Conservation (phyloP, 2,888 invertebrate genomes). For the Glaucopsyche alexis region DNA sequence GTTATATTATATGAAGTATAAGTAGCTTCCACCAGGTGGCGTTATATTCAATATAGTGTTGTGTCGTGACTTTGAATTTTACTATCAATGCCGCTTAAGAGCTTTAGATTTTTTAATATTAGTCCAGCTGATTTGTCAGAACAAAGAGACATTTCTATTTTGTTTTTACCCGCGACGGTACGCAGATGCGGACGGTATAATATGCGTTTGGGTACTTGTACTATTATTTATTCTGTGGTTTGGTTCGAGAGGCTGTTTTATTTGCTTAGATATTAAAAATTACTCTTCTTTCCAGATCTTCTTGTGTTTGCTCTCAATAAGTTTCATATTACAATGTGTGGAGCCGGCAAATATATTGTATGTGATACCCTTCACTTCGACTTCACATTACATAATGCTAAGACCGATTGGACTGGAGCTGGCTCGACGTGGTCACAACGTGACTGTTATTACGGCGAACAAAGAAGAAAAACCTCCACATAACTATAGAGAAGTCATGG, state of each 20-base stretch:
- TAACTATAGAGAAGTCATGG: slow-evolving; percentile 63
- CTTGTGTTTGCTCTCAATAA: not conserved
- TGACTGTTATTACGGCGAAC: slow-evolving; percentile 69
- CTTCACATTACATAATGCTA: slow-evolving; percentile 70
- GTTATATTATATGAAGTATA: too few relatives aligned
- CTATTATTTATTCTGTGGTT: too few relatives aligned
- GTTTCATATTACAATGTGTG: slow-evolving; percentile 23
- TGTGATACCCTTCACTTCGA: slow-evolving; percentile 69
- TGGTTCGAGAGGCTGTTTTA: not conserved
- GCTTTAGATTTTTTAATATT: too few relatives aligned
- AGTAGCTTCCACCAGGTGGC: too few relatives aligned
- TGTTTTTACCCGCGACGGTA: too few relatives aligned
- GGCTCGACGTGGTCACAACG: slow-evolving; percentile 74
- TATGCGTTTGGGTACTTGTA: too few relatives aligned
- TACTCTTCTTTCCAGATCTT: not conserved
- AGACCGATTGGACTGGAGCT: slow-evolving; percentile 70
- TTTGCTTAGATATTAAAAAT: not conserved
- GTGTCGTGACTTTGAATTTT: too few relatives aligned
- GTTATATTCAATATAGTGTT: too few relatives aligned
- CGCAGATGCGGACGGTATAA: too few relatives aligned
- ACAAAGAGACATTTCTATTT: too few relatives aligned
- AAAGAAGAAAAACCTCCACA: slow-evolving; percentile 54
- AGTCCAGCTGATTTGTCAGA: too few relatives aligned
- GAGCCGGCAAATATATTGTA: slow-evolving; percentile 67
- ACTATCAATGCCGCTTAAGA: too few relatives aligned